Evolutionary conservation across 2,113 vertebrate species (phyloP), one percentile per base, ranked within the genome.

Genomic region (Athene noctua): DNA sequence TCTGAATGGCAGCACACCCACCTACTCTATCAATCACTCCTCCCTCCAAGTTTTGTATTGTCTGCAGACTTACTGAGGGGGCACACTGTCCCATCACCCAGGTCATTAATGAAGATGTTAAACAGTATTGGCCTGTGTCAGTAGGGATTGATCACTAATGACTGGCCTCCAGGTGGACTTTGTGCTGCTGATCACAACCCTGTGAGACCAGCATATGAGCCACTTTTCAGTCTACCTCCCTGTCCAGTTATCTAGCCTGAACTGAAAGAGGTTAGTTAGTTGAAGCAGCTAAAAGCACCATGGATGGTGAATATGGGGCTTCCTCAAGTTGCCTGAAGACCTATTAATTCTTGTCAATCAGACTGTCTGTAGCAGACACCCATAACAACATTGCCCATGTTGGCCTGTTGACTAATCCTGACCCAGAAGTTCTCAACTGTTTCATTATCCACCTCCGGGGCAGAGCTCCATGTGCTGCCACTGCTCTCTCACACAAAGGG

Each of bases 261-360:
- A 85, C 14, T 26, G 23, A 13, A 73, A 63, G 15, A 88, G 38
- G 11, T 30, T 51, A 46, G 27, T 15, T 74, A 46, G 27, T 15
- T 74, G 36, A 88, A 74, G 75, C 17, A 47, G 15, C 20, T 16
- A 57, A 13, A 4, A 75, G 30, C 11, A 62, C 29, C 52, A 74
- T 0, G 0, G 42, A 54, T 20, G 4, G 11, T 10, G 10, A 62
- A 83, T 2, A 1, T 1, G 16, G 22, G 21, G n/a, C 18, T 80
- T 90, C 38, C 40, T 46, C 78, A 38, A 51, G 5, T 4, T 59
- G 26, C 34, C 54, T 54, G 49, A 74, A 72, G 54, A 72, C 8
- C 18, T 46, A 22, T 1, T 1, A 65, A 34, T 36, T 67, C 52
- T 44, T 80, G 52, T 32, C 6, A 80, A 26, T 32, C 4, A 23